These are phyloP conservation scores for Oreochromis grahami DNA, from an alignment of 2,797 vertebrate genomes.

Conservation along the genomic window DNA sequence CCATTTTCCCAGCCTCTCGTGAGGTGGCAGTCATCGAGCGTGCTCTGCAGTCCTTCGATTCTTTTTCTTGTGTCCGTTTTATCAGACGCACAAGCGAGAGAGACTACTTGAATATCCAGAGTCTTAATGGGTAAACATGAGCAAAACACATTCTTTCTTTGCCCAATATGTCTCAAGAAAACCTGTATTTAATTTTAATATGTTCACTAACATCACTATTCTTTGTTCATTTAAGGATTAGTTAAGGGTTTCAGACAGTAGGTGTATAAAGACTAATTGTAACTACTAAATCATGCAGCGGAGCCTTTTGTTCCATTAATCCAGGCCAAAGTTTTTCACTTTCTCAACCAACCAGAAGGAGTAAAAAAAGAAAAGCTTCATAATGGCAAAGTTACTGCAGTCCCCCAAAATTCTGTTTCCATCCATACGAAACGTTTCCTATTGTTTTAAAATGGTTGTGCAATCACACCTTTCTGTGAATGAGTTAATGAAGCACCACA, in stretches of 20 bases:
- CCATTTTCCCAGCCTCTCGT: slow-evolving; percentile 28
- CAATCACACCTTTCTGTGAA: background rate
- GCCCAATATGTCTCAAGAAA: background rate
- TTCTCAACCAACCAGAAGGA: background rate
- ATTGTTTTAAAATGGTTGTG: background rate
- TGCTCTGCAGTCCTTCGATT: slow-evolving; percentile 54
- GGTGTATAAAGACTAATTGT: background rate
- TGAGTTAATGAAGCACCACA: background rate
- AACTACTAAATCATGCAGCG: background rate
- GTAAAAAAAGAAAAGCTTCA: background rate
- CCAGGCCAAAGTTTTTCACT: background rate
- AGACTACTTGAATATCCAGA: slow-evolving; percentile 64
- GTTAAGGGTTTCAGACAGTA: background rate
- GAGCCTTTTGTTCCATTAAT: background rate
- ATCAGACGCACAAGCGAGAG: slow-evolving; percentile 29
- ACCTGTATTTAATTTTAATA: background rate
- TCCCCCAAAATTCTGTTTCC: background rate
- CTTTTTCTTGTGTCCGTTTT: slow-evolving; percentile 62
- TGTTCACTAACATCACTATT: background rate
- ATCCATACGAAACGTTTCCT: background rate
- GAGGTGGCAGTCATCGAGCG: slow-evolving; percentile 59
- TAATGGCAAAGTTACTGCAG: background rate
- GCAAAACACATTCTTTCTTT: background rate
- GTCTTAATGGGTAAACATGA: slow-evolving; percentile 32
- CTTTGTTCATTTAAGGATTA: background rate